Percentiles rank a stretch among this genome's conserved stretches.
Conservation (phyloP, 2,113 vertebrate genomes). For the Elgaria multicarinata region DNA sequence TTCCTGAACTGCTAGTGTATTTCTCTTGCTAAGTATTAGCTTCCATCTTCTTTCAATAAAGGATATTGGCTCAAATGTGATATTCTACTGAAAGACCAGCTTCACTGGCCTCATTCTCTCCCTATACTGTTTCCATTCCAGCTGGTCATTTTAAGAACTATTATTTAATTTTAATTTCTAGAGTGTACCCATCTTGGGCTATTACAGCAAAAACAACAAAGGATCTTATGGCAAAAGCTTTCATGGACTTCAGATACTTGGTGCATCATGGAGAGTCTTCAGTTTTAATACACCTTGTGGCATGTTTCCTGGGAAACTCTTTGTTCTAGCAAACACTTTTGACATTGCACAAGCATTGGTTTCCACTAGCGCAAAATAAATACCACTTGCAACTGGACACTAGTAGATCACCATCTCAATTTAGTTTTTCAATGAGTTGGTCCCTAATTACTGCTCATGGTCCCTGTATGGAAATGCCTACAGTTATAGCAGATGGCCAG, state of each 20-base stretch:
- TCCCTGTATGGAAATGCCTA: not conserved
- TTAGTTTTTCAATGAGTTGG: not conserved
- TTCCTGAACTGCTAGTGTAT: not conserved
- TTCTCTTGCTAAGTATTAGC: not conserved
- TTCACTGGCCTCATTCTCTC: not conserved
- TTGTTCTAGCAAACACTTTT: too few relatives aligned
- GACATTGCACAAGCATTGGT: too few relatives aligned
- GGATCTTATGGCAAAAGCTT: too few relatives aligned
- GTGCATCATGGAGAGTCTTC: too few relatives aligned
- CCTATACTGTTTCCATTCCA: not conserved
- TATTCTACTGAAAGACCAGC: not conserved
- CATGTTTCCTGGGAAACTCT: too few relatives aligned
- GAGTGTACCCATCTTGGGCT: too few relatives aligned
- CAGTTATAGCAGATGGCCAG: not conserved
- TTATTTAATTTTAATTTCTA: too few relatives aligned
- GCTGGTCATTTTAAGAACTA: not conserved
- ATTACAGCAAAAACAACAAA: too few relatives aligned
- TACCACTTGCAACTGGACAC: too few relatives aligned
- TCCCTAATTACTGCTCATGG: not conserved
- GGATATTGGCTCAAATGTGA: not conserved
- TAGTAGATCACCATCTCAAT: not conserved
- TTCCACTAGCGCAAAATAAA: too few relatives aligned
- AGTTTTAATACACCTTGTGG: too few relatives aligned
- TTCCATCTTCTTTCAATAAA: not conserved
- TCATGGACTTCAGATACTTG: too few relatives aligned